phyloP scores from a whole-genome alignment of 2,113 vertebrate genomes.

The Cervus canadensis region DNA sequence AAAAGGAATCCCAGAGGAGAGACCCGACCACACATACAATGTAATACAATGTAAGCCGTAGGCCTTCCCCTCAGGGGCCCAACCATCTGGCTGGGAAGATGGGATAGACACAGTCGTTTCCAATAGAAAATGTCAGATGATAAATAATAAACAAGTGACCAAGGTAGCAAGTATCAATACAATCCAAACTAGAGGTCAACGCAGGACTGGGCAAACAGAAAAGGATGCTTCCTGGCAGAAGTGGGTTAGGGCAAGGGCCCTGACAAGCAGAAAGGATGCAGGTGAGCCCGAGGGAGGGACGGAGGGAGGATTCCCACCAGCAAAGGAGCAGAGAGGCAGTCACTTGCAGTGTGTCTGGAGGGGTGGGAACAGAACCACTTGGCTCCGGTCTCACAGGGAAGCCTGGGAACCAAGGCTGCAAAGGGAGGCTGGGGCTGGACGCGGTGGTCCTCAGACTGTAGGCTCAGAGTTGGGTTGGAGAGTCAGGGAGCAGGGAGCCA shows the following conservation, averaged over 20 bases:
- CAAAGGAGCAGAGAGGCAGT: not conserved
- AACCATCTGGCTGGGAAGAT: not conserved
- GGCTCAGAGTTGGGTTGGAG: not conserved
- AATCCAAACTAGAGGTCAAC: not conserved
- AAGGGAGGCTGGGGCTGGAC: too few species aligned
- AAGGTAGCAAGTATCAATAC: not conserved
- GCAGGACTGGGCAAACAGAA: not conserved
- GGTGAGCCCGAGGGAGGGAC: not conserved
- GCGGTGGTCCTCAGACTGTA: not conserved
- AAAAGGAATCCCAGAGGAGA: not conserved
- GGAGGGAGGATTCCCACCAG: not conserved
- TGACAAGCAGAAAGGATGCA: not conserved
- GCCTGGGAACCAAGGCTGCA: not conserved
- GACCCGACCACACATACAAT: not conserved
- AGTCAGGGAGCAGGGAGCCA: not conserved
- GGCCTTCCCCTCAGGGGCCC: not conserved
- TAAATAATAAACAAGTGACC: not conserved
- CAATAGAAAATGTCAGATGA: not conserved
- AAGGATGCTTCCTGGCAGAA: not conserved
- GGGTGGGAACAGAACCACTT: not conserved
- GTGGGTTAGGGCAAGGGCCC: not conserved
- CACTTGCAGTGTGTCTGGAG: fast-evolving
- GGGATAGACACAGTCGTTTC: not conserved
- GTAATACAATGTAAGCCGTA: not conserved
- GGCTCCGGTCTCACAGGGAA: not conserved